Base-by-base conservation (phyloP, 2,797 vertebrate species). In the Pangasius krempfi region DNA sequence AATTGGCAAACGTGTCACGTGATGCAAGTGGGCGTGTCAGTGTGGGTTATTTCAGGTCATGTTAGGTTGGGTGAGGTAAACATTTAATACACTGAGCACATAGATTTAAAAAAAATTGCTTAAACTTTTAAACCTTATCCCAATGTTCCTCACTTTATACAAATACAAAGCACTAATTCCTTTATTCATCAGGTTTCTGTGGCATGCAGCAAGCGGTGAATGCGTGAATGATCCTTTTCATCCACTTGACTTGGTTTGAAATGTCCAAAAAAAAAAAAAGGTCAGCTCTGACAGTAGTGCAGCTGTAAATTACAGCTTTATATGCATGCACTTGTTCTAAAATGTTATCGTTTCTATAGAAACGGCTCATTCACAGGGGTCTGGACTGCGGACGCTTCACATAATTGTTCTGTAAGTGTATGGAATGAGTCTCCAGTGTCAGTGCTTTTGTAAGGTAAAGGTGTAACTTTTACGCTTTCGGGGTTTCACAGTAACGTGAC, bases 81-180 rank as follows among this genome's bases (percentile, higher is more conserved):
- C 76, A 25, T 44, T 5, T 1, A 44, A 12, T 25, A 20, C 54
- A 56, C 52, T 13, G 12, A 54, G 52, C 12, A 56, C 54, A 4
- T 54, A 0, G 14, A 44, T 44, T 44, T 0, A 6, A 6, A 6
- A 6, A 6, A 6, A 44, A 6, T 44, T 0, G 16, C 18, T 1
- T 4, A 44, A 52, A 58, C 56, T n/a, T 58, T 58, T 58, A 58
- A 58, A 58, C 56, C 18, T 27, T 3, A 27, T 64, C 60, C 9
- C 60, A 25, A 3, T 64, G 3, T 12, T 64, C 20, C 22, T 64
- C 9, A 30, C 1, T 1, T 16, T 30, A 5, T 5, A 16, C 12
- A 33, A 5, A 30, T 14, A 13, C n/a, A 33, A 6, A 33, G 64
- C 64, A 13, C 1, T 30, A 4, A 10, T 27, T 10, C 18, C 16